Evolutionary conservation across 2,888 invertebrate species (phyloP).

Genomic region (Diarsia rubi): DNA sequence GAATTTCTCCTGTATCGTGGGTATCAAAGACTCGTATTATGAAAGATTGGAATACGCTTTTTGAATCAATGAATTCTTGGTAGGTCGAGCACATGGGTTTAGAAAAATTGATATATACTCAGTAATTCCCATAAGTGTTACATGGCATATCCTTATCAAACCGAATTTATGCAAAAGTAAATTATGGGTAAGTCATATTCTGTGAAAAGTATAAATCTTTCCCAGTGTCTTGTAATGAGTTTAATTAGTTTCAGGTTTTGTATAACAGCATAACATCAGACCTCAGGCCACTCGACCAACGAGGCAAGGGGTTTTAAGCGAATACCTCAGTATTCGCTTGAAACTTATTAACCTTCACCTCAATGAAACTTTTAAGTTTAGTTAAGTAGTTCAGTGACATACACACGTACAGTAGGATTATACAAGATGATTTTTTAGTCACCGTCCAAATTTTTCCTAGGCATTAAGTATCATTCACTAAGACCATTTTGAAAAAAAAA

Average conservation of each 20-base stretch:
- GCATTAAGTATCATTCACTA: no score
- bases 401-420: no score
- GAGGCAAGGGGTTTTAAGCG: no score
- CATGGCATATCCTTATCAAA: neutral
- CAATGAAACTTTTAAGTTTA: no score
- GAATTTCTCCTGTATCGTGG: no score
- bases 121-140: neutral
- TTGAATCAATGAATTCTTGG: constrained; percentile 9
- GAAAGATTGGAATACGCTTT: neutral
- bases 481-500: no score
- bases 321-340: no score
- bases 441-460: no score
- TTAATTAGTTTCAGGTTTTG: neutral
- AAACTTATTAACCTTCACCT: neutral
- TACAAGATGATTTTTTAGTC: no score
- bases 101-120: neutral
- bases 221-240: neutral
- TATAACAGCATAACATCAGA: neutral
- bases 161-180: neutral
- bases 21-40: neutral
- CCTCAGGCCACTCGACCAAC: no score
- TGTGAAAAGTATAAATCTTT: neutral
- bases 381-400: no score
- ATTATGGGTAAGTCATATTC: neutral
- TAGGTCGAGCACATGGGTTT: neutral